phyloP scores from a whole-genome alignment of 1,140 invertebrate species.

The Orchesella cincta region DNA sequence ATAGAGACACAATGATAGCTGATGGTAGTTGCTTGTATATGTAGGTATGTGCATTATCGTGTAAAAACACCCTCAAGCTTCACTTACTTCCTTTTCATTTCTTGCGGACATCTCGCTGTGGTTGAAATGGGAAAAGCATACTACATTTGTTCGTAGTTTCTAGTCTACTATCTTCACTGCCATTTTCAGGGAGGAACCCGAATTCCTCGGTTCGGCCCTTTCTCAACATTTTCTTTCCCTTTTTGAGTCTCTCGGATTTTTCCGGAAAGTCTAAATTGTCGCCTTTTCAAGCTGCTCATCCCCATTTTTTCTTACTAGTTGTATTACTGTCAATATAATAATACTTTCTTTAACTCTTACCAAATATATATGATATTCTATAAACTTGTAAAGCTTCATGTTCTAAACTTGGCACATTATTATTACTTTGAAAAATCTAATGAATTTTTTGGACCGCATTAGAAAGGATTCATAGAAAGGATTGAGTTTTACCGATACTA shows the following conservation, averaged over 20 bases:
- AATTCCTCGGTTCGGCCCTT: constrained; percentile 25
- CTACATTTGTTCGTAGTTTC: background rate
- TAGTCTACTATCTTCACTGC: background rate
- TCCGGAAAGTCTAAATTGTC: constrained; percentile 26
- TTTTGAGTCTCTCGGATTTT: constrained; percentile 2
- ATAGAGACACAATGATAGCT: too few species aligned
- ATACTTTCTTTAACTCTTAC: constrained; percentile 3
- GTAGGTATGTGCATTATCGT: too few species aligned
- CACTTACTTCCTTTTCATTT: constrained; percentile 4
- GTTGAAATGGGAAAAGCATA: background rate
- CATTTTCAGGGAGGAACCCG: constrained; percentile 29
- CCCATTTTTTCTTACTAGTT: background rate
- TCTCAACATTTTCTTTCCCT: constrained; percentile 29
- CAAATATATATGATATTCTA: background rate
- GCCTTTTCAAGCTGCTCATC: background rate
- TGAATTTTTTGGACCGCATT: background rate
- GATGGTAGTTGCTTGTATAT: too few species aligned
- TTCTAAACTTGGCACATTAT: background rate
- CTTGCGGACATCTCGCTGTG: background rate
- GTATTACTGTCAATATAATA: background rate
- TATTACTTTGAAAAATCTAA: background rate
- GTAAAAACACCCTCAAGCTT: background rate
- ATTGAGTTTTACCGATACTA: background rate
- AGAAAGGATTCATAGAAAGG: background rate
- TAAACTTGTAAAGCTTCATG: background rate